Percentiles rank a stretch among this genome's conserved stretches.
Evolutionary conservation across 2,113 vertebrate species (phyloP).

Genomic region (Rhea americana): DNA sequence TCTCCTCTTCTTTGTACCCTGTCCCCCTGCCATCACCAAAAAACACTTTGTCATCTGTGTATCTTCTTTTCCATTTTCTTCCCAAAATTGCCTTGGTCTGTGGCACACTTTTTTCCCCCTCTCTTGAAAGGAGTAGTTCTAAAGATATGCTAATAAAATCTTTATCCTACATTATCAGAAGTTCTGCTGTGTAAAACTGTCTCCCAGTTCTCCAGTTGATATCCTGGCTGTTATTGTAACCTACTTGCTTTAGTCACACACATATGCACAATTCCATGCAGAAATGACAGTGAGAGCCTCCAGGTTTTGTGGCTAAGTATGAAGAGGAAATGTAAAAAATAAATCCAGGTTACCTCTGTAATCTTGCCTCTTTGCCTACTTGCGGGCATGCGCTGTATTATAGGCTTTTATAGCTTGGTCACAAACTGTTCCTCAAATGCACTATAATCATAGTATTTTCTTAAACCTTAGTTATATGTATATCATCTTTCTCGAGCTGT

Average conservation of each 20-base stretch:
- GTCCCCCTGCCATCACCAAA: background rate
- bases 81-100: background rate
- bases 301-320: background rate
- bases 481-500: background rate
- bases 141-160: background rate
- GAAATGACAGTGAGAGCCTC: background rate
- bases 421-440: background rate
- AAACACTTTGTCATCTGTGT: background rate
- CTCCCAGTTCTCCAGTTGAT: background rate
- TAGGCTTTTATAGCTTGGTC: background rate
- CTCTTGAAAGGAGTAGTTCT: background rate
- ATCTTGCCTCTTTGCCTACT: background rate
- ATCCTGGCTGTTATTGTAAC: background rate
- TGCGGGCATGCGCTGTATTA: background rate
- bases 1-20: background rate
- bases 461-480: background rate
- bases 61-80: background rate
- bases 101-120: background rate
- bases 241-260: rapidly evolving
- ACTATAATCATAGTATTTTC: background rate
- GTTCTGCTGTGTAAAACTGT: background rate
- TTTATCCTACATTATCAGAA: background rate
- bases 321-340: background rate
- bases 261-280: background rate
- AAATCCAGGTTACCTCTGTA: background rate